Conservation (phyloP, 2,797 vertebrate species). For the Cirrhinus mrigala region DNA sequence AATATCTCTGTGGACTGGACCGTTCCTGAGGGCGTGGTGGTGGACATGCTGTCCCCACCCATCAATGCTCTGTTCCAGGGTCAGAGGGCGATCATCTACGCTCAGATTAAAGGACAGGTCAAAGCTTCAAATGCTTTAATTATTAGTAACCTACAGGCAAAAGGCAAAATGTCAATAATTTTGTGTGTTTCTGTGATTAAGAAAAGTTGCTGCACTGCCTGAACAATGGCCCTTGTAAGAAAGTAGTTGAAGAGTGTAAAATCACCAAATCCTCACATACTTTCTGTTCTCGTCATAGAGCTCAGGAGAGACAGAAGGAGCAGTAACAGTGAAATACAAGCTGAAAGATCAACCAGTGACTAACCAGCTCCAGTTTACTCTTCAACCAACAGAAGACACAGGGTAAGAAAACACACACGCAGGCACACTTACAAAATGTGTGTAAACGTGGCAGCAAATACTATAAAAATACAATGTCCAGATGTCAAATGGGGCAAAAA, state of each 20-base stretch:
- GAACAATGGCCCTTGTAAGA: no score
- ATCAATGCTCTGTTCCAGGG: slow-evolving; percentile 77
- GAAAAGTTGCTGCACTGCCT: not conserved
- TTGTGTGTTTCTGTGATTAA: no score
- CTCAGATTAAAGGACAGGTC: slow-evolving; percentile 66
- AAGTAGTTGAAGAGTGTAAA: not conserved
- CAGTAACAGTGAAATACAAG: slow-evolving; percentile 75
- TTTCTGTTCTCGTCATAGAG: slow-evolving; percentile 65
- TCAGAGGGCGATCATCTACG: slow-evolving; percentile 79
- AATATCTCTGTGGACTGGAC: slow-evolving; percentile 1
- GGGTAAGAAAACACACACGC: slow-evolving; percentile 29
- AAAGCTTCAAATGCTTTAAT: slow-evolving; percentile 49
- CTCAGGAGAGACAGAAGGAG: slow-evolving; percentile 66
- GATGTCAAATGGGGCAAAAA: no score
- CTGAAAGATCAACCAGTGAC: slow-evolving; percentile 74
- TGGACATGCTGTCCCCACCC: slow-evolving; percentile 5
- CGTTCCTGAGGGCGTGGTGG: not conserved
- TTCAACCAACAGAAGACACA: slow-evolving; percentile 69
- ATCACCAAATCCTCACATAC: not conserved
- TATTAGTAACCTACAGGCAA: no score
- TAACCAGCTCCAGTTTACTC: slow-evolving; percentile 73
- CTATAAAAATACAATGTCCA: no score
- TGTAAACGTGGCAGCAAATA: not conserved
- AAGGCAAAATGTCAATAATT: no score
- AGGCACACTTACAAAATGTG: no score